Evolutionary conservation across 2,888 invertebrate genomes (phyloP).

Genomic region (Clitarchus hookeri): DNA sequence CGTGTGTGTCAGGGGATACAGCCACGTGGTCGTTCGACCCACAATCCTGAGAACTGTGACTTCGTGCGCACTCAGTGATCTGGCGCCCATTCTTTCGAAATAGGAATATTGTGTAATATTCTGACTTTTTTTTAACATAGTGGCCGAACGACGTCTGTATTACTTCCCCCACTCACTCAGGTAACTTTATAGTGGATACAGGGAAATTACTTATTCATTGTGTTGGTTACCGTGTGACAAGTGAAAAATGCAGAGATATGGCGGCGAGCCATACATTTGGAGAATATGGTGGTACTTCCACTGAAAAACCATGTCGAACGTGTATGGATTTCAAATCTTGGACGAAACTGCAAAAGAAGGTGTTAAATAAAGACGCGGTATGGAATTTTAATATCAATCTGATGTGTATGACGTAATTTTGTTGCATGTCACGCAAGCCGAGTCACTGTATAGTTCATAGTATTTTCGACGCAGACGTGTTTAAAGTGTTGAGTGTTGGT

Average conservation of each 20-base stretch:
- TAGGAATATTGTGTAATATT: too few relatives aligned
- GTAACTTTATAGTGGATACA: too few relatives aligned
- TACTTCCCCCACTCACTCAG: too few relatives aligned
- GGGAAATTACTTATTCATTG: background rate
- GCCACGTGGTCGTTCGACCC: too few relatives aligned
- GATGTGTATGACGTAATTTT: background rate
- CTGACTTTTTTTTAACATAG: too few relatives aligned
- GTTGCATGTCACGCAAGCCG: background rate
- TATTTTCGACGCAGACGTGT: background rate
- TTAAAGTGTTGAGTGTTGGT: background rate
- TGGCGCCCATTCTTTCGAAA: too few relatives aligned
- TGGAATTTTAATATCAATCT: background rate
- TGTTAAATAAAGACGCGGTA: slow-evolving; percentile 52
- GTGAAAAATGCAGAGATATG: background rate
- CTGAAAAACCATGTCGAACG: slow-evolving; percentile 63
- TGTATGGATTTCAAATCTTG: slow-evolving; percentile 75
- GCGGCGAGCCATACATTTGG: slow-evolving; percentile 16
- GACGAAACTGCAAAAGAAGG: slow-evolving; percentile 66
- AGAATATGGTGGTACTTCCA: background rate
- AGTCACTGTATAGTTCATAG: background rate
- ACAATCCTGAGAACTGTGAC: too few relatives aligned
- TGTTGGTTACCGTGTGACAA: slow-evolving; percentile 3
- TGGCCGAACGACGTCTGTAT: too few relatives aligned
- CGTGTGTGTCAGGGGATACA: too few relatives aligned
- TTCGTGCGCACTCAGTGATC: too few relatives aligned